Evolutionary conservation across 2,888 invertebrate species (phyloP).

Genomic region (Epirrita christyi): DNA sequence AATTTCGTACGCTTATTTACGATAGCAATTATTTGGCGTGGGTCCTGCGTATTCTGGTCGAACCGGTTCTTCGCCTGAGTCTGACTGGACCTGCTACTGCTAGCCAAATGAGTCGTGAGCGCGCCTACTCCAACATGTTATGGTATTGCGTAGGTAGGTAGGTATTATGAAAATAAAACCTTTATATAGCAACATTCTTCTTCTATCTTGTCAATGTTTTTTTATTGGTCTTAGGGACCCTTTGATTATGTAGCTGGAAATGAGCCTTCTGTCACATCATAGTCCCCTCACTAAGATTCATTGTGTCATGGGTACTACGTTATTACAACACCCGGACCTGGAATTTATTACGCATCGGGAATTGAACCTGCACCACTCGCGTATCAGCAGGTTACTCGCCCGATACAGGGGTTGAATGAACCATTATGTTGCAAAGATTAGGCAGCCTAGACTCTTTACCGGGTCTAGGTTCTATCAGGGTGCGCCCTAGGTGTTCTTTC

Average conservation of each 20-base stretch:
- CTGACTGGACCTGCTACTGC: constrained; percentile 78
- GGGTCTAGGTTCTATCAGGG: neutral
- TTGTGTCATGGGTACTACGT: too few relatives aligned
- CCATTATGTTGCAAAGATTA: neutral
- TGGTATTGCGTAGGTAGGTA: constrained; percentile 34
- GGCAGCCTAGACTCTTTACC: neutral
- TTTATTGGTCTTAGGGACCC: neutral
- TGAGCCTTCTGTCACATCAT: too few relatives aligned
- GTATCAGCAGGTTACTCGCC: too few relatives aligned
- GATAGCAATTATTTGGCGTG: constrained; percentile 64
- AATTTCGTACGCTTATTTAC: constrained; percentile 25
- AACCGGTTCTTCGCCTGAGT: constrained; percentile 76
- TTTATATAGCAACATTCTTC: neutral
- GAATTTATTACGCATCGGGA: too few relatives aligned
- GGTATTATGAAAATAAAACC: constrained; percentile 16
- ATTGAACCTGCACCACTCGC: too few relatives aligned
- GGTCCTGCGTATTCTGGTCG: constrained; percentile 74
- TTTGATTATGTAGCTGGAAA: too few relatives aligned
- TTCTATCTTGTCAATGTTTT: neutral
- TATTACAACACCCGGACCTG: too few relatives aligned
- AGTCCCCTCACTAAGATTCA: too few relatives aligned
- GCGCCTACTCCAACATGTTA: constrained; percentile 67
- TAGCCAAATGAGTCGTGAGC: constrained; percentile 73
- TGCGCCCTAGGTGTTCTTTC: neutral
- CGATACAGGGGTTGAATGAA: neutral